Conservation (phyloP, 2,113 vertebrate genomes). For the Chitala chitala region DNA sequence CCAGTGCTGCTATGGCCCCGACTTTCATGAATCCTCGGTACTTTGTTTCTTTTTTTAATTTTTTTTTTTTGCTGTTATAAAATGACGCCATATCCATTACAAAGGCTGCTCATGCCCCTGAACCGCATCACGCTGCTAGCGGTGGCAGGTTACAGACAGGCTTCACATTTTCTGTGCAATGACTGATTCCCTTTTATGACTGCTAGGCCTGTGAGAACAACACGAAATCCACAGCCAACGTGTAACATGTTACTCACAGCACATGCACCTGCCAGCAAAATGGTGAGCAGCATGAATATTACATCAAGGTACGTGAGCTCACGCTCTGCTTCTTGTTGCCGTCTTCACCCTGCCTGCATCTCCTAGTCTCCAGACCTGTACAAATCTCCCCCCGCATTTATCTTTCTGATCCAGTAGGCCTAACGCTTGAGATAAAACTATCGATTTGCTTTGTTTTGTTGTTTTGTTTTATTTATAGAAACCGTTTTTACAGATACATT, state of each 20-base stretch:
- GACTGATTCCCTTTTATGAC: conserved; percentile 26
- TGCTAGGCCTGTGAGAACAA: conserved; percentile 9
- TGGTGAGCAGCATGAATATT: conserved; percentile 50
- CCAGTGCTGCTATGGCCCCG: too few species aligned
- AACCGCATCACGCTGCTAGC: not conserved
- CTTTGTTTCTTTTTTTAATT: too few species aligned
- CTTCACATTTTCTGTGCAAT: conserved; percentile 35
- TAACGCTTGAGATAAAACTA: not conserved
- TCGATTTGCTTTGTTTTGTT: not conserved
- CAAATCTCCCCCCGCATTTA: conserved; percentile 39
- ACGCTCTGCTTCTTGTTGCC: conserved; percentile 28
- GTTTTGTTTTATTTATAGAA: not conserved
- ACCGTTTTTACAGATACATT: not conserved
- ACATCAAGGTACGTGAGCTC: conserved; percentile 46
- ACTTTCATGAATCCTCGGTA: too few species aligned
- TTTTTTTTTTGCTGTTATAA: too few species aligned
- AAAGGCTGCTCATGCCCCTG: not conserved
- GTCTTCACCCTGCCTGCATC: conserved; percentile 26
- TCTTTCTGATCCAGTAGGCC: conserved; percentile 30
- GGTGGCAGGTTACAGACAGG: conserved; percentile 22
- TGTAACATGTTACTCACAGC: conserved; percentile 41
- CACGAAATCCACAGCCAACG: conserved; percentile 36
- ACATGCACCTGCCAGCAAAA: conserved; percentile 42
- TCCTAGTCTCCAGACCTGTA: conserved; percentile 32
- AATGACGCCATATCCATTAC: not conserved